Evolutionary conservation across 1,140 invertebrate species (phyloP), one percentile per base, ranked within the genome.

Genomic region (Luehdorfia chinensis): DNA sequence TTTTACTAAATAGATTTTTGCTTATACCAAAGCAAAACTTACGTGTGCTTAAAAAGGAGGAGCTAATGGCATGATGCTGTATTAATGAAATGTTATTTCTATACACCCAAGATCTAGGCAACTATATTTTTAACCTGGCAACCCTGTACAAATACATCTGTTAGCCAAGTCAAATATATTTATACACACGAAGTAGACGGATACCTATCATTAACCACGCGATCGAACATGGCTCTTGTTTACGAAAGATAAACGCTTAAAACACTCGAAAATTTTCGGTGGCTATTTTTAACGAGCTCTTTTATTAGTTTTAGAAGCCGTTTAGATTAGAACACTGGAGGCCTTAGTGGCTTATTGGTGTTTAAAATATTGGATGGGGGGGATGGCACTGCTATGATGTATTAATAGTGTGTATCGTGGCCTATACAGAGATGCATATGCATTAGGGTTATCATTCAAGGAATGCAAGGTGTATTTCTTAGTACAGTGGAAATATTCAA

Each of bases 251-350:
- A 75, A 72, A 62, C 50, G 45, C 56, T 59, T 28, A 43, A 43
- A 55, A 32, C 70, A 76, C 78, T 83, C 64, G 74, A 81, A 62
- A 69, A 67, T 70, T 73, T 81, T 84, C 77, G 72, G 81, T 78
- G 76, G 81, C 77, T 86, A 86, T 86, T 86, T 86, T 75, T 68
- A 83, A 83, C 76, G 76, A 76, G 63, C 59, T 70, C 62, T 83
- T 84, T 85, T 85, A 83, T 79, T 84, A 84, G 77, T 78, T 83
- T 77, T 84, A 79, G 81, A 85, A 80, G 71, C 76, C 71, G 81
- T 84, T 85, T 78, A 85, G 81, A 85, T 85, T 85, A 84, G 65
- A 67, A 33, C 52, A 25, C 59, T 60, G 66, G 75, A 67, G 55
- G 69, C 71, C 66, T 67, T 76, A 66, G 67, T 61, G 59, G 69